phyloP scores from a whole-genome alignment of 2,888 invertebrate species.

The Oasisia sp. region DNA sequence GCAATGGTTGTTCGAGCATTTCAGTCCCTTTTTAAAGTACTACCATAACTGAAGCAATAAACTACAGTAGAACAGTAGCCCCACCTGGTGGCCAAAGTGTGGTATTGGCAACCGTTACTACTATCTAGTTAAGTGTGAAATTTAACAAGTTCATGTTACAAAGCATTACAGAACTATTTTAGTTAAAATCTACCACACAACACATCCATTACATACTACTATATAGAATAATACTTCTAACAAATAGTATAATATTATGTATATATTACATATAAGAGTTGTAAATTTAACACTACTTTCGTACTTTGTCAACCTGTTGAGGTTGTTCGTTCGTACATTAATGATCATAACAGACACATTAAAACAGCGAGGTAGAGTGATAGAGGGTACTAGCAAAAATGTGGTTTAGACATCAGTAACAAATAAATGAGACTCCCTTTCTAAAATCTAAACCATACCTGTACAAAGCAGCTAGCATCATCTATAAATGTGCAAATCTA shows the following conservation, averaged over 20 bases:
- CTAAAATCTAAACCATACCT: neutral
- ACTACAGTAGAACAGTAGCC: neutral
- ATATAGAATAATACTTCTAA: neutral
- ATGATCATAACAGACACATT: neutral
- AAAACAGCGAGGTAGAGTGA: neutral
- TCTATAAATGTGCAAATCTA: neutral
- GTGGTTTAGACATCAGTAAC: neutral
- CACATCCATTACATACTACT: neutral
- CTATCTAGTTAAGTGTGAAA: neutral
- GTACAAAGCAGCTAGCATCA: neutral
- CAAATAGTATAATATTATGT: neutral
- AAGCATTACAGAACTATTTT: neutral
- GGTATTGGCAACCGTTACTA: neutral
- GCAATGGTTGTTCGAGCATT: too few relatives aligned
- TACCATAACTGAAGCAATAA: too few relatives aligned
- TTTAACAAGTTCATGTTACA: neutral
- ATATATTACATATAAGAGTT: neutral
- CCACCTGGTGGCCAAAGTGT: neutral
- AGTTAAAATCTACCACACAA: neutral
- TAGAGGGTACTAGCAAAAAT: neutral
- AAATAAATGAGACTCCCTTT: neutral
- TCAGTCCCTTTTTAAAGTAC: too few relatives aligned
- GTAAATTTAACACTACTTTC: neutral
- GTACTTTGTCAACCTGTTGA: neutral
- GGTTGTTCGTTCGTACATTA: neutral